Evolutionary conservation across 1,140 invertebrate genomes (phyloP).

Genomic region (Alviniconcha marisindica): DNA sequence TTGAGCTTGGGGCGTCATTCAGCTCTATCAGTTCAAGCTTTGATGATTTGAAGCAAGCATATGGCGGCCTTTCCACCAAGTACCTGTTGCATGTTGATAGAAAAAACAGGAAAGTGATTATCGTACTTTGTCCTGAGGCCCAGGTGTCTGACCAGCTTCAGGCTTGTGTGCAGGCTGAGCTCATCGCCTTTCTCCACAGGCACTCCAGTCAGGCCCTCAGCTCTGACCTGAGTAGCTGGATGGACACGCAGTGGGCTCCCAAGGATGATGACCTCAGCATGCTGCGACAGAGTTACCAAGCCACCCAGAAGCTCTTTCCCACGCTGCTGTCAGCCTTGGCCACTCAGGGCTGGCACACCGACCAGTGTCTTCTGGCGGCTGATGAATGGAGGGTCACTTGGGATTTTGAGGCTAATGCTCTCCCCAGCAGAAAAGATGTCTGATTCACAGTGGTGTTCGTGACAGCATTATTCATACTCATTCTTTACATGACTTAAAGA

Average conservation of each 20-base stretch:
- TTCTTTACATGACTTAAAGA: too few relatives aligned
- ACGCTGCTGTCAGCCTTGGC: neutral
- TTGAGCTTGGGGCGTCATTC: neutral
- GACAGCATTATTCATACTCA: too few relatives aligned
- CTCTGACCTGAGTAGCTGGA: neutral
- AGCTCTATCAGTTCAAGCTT: neutral
- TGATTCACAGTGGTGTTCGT: too few relatives aligned
- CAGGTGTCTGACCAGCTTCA: constrained; percentile 11
- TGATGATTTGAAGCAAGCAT: neutral
- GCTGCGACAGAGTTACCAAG: constrained; percentile 11
- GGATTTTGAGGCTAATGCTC: too few relatives aligned
- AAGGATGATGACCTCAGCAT: neutral
- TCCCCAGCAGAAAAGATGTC: too few relatives aligned
- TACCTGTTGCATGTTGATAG: neutral
- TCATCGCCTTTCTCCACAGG: neutral
- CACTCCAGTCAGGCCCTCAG: neutral
- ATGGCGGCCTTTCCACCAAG: neutral
- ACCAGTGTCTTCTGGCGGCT: neutral
- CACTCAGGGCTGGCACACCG: neutral
- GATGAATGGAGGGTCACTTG: constrained; percentile 23
- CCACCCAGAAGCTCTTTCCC: neutral
- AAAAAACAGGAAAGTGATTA: neutral
- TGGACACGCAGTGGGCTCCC: neutral
- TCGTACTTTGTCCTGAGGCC: constrained; percentile 8
- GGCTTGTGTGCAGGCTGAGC: constrained; percentile 28